Base-by-base conservation (phyloP, 2,113 vertebrate species). In the Pogona vitticeps region DNA sequence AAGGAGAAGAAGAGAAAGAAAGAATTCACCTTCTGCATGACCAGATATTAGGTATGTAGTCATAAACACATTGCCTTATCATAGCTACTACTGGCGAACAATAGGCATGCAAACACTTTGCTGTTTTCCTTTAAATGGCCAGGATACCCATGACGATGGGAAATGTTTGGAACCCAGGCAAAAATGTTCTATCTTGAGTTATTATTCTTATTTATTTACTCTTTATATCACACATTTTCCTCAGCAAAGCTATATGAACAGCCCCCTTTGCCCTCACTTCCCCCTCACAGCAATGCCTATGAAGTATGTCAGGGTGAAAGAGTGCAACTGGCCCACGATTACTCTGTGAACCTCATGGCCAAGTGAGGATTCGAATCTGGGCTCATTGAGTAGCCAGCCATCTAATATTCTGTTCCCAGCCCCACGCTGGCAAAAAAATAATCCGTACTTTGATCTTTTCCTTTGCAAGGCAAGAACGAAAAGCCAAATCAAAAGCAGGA, bases 1-100 rank as follows among this genome's bases (percentile, higher is more conserved):
- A n/a, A n/a, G n/a, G n/a, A n/a, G n/a, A n/a, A n/a, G n/a, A n/a
- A n/a, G n/a, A n/a, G n/a, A 90, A 0, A 88, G 75, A 92, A 86
- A 36, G 0, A 71, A 86, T 86, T 89, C 61, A 90, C 28, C 78
- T 77, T 91, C 4, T 56, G 18, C 10, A 28, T 88, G 56, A 56
- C n/a, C 5, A 36, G 14, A 20, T 15, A 65, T 4, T 65, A 40
- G 20, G 18, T 28, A 76, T 33, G 33, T 3, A 38, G 78, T 61
- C 52, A 28, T 79, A 86, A 61, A 73, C 52, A 83, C 78, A 81
- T 33, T 36, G 76, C 28, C 2, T 20, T 76, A 65, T n/a, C 18
- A 65, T 58, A 65, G 79, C 56, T 75, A 20, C 85, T 56, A 46
- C 42, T 15, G 26, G 17, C 18, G 46, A 83, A 42, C 6, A 18